Evolutionary conservation across 2,888 invertebrate genomes (phyloP), one percentile per base, ranked within the genome.

Genomic region (Cerastis rubricosa): DNA sequence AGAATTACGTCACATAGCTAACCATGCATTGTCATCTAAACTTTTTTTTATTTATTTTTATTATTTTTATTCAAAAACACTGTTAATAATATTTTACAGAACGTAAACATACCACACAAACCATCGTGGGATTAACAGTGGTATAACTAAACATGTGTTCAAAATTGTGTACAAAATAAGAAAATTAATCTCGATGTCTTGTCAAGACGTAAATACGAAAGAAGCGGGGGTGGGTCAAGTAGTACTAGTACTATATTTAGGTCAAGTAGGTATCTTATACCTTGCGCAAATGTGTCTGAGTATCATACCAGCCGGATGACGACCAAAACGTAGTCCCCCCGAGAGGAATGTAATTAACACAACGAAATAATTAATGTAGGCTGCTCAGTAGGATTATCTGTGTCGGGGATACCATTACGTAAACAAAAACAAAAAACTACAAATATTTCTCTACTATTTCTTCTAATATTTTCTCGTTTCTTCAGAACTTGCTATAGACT

Each of bases 311-410:
- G 49, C 61, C 12, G 66, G 59, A 84, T 73, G 80, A 49, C 67
- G 63, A n/a, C 57, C 47, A 64, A 63, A 78, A 71, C 47, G 25
- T 59, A 54, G 43, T 71, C 68, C 73, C 64, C 54, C 9, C 1
- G 80, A 73, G 64, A 69, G 59, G 40, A 73, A 80, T 65, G 80
- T 80, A 81, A 81, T 81, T 84, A 81, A 80, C 65, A 73, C 80
- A 69, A 61, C 68, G 59, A 73, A 80, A 84, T 84, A 84, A 80
- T 84, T 73, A 73, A 84, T 65, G 73, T 25, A 51, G 35, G 4
- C 51, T 43, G 47, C 73, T 51, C 68, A 64, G 51, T 43, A 49
- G 59, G 64, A 61, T 74, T 65, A 80, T 61, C 45, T 83, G 22
- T 66, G 71, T 57, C 43, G 40, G 12, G 35, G 43, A 63, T 76